Evolutionary conservation across 2,113 vertebrate genomes (phyloP), one percentile per base, ranked within the genome.

Genomic region (Propithecus coquereli): DNA sequence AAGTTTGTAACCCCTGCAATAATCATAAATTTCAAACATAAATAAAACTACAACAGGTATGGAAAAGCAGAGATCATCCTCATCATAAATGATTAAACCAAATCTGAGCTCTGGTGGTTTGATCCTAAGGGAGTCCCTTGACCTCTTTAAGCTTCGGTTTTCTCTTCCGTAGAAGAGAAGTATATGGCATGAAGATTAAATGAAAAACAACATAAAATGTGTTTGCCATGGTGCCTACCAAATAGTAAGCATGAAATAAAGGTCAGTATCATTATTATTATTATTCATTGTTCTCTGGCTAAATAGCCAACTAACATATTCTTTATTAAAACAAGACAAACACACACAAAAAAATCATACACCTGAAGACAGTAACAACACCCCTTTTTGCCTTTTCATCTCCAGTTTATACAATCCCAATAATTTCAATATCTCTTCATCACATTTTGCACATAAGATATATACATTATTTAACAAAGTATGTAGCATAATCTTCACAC

Each of bases 291-390:
- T 84, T 30, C 7, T 57, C 65, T 45, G 27, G 54, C 9, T 61
- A 94, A 87, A 71, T 32, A 70, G 22, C n/a, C 63, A 88, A 57
- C 14, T 71, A 73, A 70, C 2, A 20, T 16, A 70, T 22, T 47
- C 52, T 93, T 93, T 81, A 68, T n/a, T 45, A 92, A 90, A 82
- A 52, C 18, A 87, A 86, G 92, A 61, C 47, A 54, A 89, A 74
- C 14, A 32, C 16, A n/a, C 45, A 47, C 5, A 59, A 77, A 91
- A 22, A 23, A 4, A 14, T 54, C 47, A 50, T 25, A 81, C 27
- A 30, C 50, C 32, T 61, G 14, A 89, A 52, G 27, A 95, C 16
- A 91, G 50, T 50, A 84, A 50, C 16, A 57, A 32, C 17, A 7
- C n/a, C 37, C 25, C 6, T 65, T 57, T 91, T 87, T 74, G 34